Base-by-base conservation (phyloP, 2,797 vertebrate species). In the Alcedo quadribrachys region DNA sequence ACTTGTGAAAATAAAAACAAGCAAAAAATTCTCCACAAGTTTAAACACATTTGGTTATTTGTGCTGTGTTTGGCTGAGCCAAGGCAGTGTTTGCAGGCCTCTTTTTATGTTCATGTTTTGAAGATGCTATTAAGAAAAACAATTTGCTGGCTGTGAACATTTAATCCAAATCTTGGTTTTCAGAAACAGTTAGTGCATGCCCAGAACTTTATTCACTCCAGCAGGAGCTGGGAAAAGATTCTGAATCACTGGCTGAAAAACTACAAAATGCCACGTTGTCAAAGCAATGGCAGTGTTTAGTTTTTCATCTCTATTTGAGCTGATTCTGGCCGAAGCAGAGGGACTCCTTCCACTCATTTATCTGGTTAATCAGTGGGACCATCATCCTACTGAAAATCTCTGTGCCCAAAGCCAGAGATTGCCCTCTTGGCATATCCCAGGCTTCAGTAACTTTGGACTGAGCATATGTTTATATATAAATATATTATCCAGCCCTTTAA, bases 1-100 rank as follows among this genome's bases (percentile, higher is more conserved):
- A 85, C 37, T 85, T 46, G 17, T 27, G 48, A 70, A 87, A 89
- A 79, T 12, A 4, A 76, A 79, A 83, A 75, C 15, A 85, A 89
- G 24, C 11, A 65, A 28, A 46, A 28, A 40, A n/a, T 28, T 51
- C 28, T 63, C 20, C 16, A 16, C 17, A 61, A 74, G 21, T 74
- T 85, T 73, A 40, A 69, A 73, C 35, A 60, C 14, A 37, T 82
- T 87, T 70, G 5, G 11, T 58, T 85, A 16, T 55, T 88, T 77
- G 13, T 53, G 17, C 25, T 57, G 12, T 30, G n/a, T 27, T 70
- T 70, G 32, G 2, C 27, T 37, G n/a, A 74, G 40, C 32, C 42
- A 86, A 86, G 50, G 22, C 7, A 61, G 54, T 25, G 28, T 82
- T 80, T 53, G 12, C 35, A 71, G 50, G 25, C 13, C 50, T 74